Conservation (phyloP, 2,888 invertebrate species). For the Epinotia ramella region DNA sequence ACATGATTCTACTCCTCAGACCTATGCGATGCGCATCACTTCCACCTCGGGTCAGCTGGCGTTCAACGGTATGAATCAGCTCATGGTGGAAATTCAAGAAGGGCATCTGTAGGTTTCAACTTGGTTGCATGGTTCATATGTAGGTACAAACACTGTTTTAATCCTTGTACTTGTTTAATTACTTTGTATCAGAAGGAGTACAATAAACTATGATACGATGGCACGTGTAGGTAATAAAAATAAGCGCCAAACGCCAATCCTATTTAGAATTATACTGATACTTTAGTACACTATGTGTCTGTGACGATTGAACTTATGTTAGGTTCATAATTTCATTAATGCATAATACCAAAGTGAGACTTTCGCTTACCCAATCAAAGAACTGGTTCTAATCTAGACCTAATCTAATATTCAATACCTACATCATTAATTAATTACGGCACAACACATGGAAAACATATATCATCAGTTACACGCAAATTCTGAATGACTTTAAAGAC, state of each 20-base stretch:
- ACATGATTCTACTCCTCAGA: neutral
- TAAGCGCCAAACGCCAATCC: conserved; percentile 5
- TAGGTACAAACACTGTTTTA: neutral
- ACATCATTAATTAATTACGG: too few species aligned
- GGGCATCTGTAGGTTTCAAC: neutral
- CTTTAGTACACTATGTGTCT: neutral
- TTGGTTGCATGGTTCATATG: neutral
- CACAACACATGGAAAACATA: neutral
- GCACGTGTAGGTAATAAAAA: neutral
- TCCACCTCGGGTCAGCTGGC: neutral
- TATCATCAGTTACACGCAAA: neutral
- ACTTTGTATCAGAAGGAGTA: neutral
- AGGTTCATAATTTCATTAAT: neutral
- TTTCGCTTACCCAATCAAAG: neutral
- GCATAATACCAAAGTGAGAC: neutral
- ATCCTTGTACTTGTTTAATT: neutral
- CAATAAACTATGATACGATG: neutral
- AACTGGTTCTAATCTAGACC: neutral
- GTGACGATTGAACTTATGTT: neutral
- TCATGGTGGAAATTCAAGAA: neutral
- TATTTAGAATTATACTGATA: neutral
- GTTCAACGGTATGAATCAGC: neutral
- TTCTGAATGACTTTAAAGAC: neutral
- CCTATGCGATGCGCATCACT: neutral
- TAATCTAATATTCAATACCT: neutral